Conservation (phyloP, 2,888 invertebrate genomes). For the Drosophila peninsularis region DNA sequence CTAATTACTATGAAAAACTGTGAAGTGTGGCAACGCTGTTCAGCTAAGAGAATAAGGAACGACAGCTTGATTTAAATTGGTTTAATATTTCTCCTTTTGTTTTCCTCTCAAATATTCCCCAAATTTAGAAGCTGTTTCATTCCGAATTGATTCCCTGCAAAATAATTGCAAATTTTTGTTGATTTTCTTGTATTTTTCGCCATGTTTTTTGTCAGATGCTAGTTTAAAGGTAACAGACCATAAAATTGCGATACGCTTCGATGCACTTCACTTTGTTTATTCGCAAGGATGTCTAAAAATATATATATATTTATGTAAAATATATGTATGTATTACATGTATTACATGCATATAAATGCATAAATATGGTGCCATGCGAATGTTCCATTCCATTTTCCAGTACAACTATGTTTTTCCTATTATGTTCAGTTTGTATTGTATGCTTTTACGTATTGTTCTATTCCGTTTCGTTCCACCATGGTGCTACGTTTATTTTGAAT, state of each 20-base stretch:
- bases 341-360: background rate
- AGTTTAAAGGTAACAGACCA: conserved; percentile 23
- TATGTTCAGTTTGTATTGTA: background rate
- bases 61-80: too few species aligned
- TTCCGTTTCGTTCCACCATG: background rate
- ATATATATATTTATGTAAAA: background rate
- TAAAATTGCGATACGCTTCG: conserved; percentile 14
- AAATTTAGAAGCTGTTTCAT: too few species aligned
- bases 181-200: background rate
- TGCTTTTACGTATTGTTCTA: background rate
- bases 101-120: background rate
- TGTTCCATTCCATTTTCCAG: background rate
- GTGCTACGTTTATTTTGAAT: background rate
- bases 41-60: too few species aligned
- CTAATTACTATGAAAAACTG: too few species aligned
- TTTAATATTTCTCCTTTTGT: too few species aligned
- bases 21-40: too few species aligned
- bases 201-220: background rate
- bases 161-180: too few species aligned
- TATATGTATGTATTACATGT: background rate
- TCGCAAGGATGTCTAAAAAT: background rate
- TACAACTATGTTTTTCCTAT: background rate
- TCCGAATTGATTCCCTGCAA: too few species aligned
- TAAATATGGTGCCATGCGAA: background rate
- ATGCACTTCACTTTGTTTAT: conserved; percentile 3